Evolutionary conservation across 1,140 invertebrate genomes (phyloP).

Genomic region (Hyposmocoma kahamanoa): DNA sequence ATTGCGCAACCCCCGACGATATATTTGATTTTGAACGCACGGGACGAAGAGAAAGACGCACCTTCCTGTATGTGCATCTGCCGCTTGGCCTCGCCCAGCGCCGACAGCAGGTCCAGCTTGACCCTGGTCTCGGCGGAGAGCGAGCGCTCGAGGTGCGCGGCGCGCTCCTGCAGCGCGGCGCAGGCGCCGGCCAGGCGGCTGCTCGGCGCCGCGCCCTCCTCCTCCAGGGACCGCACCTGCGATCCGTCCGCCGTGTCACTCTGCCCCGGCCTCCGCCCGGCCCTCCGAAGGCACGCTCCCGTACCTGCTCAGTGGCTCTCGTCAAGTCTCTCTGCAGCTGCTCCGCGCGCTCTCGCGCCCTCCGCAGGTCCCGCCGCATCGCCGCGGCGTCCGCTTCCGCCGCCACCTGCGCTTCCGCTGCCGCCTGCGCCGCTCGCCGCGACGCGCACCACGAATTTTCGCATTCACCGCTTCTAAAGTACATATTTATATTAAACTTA

Average conservation of each 20-base stretch:
- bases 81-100: constrained; percentile 94
- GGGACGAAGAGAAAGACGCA: no score
- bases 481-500: no score
- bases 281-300: constrained; percentile 46
- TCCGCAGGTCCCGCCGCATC: constrained; percentile 47
- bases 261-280: constrained; percentile 29
- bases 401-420: constrained; percentile 1
- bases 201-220: constrained; percentile 6
- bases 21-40: no score
- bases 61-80: constrained; percentile 94
- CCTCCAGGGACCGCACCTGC: constrained; percentile 9
- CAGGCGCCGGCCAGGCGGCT: constrained; percentile 16
- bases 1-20: no score
- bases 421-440: constrained; percentile 15
- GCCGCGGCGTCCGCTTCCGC: constrained; percentile 39
- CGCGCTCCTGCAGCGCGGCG: constrained; percentile 35
- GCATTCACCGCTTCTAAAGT: constrained; percentile 41
- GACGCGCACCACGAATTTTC: constrained; percentile 43
- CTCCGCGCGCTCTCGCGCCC: constrained; percentile 32
- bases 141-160: constrained; percentile 89
- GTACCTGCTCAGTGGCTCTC: constrained; percentile 33
- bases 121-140: constrained; percentile 96
- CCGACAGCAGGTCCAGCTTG: constrained; percentile 97
- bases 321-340: constrained; percentile 39
- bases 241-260: constrained; percentile 11